Evolutionary conservation across 2,888 invertebrate genomes (phyloP).

Genomic region (Escarpia spicata): DNA sequence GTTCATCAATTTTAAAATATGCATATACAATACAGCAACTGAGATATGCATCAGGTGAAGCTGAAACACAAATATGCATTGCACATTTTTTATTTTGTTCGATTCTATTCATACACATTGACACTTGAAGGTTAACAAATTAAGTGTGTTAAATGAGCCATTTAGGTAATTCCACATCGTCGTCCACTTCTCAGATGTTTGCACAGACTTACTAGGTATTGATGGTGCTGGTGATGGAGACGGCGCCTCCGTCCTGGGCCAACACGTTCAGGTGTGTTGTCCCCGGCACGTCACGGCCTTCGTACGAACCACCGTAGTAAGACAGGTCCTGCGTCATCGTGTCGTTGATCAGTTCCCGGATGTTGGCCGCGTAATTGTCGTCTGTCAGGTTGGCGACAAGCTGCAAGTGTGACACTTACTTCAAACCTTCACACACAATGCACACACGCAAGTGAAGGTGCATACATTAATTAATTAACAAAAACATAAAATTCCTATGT

Average conservation of each 20-base stretch:
- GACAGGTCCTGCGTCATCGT: conserved; percentile 49
- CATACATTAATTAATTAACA: too few relatives aligned
- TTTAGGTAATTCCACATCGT: too few relatives aligned
- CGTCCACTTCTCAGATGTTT: background rate
- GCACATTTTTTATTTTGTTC: too few relatives aligned
- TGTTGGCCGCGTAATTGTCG: conserved; percentile 49
- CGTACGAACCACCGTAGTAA: conserved; percentile 48
- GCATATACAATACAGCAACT: too few relatives aligned
- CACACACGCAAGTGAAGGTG: background rate
- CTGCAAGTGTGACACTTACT: conserved; percentile 41
- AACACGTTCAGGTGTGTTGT: conserved; percentile 61
- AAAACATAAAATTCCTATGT: too few relatives aligned
- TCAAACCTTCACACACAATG: conserved; percentile 28
- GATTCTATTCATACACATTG: too few relatives aligned
- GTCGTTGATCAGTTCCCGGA: conserved; percentile 53
- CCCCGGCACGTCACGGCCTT: conserved; percentile 41
- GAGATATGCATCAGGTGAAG: too few relatives aligned
- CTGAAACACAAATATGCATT: too few relatives aligned
- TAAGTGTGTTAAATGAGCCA: too few relatives aligned
- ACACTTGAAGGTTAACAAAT: too few relatives aligned
- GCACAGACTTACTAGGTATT: conserved; percentile 56
- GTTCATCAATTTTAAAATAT: too few relatives aligned
- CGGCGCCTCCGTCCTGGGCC: conserved; percentile 61
- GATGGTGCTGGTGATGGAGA: conserved; percentile 60
- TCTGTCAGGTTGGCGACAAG: conserved; percentile 53